Evolutionary conservation across 2,113 vertebrate species (phyloP).

Genomic region (Arothron firmamentum): DNA sequence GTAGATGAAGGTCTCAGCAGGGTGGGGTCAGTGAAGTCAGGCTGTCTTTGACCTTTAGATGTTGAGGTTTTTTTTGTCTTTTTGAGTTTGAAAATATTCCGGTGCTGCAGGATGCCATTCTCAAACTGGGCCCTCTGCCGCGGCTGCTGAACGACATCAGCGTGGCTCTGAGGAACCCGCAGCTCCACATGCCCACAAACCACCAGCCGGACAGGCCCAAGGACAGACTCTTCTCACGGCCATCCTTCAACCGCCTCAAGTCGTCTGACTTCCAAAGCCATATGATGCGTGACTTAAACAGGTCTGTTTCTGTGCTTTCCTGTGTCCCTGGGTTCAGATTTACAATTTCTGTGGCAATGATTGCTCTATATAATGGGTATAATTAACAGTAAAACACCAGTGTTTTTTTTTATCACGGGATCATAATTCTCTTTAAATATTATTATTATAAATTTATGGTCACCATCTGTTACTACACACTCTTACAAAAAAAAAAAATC

Average conservation of each 20-base stretch:
- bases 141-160: constrained; percentile 94
- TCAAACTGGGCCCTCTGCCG: constrained; percentile 91
- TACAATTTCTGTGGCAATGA: background rate
- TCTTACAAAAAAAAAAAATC: too few species aligned
- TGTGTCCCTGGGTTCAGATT: too few species aligned
- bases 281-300: constrained; percentile 95
- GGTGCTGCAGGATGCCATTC: constrained; percentile 83
- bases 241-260: constrained; percentile 84
- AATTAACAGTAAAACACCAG: too few species aligned
- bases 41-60: background rate
- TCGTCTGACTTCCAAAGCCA: constrained; percentile 93
- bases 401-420: too few species aligned
- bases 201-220: constrained; percentile 87
- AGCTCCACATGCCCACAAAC: constrained; percentile 91
- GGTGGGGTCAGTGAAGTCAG: background rate
- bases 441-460: too few species aligned
- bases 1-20: too few species aligned
- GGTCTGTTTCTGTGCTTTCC: constrained; percentile 65
- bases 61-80: background rate
- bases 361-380: background rate
- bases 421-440: too few species aligned
- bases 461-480: constrained; percentile 39
- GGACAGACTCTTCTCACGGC: constrained; percentile 83
- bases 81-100: background rate
- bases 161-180: constrained; percentile 90